phyloP scores from a whole-genome alignment of 2,888 invertebrate species.

The Drosophila flavopinicola region DNA sequence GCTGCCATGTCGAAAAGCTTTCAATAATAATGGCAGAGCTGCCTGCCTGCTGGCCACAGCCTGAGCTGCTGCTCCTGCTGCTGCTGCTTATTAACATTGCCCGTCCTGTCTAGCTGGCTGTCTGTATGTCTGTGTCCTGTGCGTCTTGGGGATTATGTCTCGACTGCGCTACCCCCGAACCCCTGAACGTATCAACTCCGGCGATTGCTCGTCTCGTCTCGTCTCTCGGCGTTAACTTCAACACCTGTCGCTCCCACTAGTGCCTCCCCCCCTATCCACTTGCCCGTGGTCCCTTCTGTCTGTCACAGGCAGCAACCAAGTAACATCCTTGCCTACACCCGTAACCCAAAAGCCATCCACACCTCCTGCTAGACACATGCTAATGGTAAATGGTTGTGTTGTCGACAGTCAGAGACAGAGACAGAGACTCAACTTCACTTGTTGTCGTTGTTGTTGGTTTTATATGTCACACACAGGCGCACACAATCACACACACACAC shows the following conservation, averaged over 20 bases:
- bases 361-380: slow-evolving; percentile 60
- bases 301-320: slow-evolving; percentile 2
- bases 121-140: slow-evolving; percentile 18
- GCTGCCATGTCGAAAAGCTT: slow-evolving; percentile 76
- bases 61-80: slow-evolving; percentile 15
- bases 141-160: slow-evolving; percentile 61
- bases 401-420: slow-evolving; percentile 59
- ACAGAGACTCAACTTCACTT: slow-evolving; percentile 33
- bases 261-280: neutral
- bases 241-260: slow-evolving; percentile 47
- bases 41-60: slow-evolving; percentile 8
- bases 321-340: slow-evolving; percentile 1
- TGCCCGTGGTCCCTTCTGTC: too few species aligned
- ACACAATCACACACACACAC: slow-evolving; percentile 2
- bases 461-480: slow-evolving; percentile 11
- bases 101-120: neutral
- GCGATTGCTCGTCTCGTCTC: slow-evolving; percentile 9
- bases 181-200: neutral
- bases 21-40: slow-evolving; percentile 70
- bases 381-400: slow-evolving; percentile 76
- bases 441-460: slow-evolving; percentile 22
- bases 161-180: slow-evolving; percentile 24
- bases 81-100: slow-evolving; percentile 55
- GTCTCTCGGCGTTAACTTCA: slow-evolving; percentile 49
- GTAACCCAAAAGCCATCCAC: neutral